Evolutionary conservation across 2,888 invertebrate species (phyloP), one percentile per base, ranked within the genome.

Genomic region (Dione vanillae): DNA sequence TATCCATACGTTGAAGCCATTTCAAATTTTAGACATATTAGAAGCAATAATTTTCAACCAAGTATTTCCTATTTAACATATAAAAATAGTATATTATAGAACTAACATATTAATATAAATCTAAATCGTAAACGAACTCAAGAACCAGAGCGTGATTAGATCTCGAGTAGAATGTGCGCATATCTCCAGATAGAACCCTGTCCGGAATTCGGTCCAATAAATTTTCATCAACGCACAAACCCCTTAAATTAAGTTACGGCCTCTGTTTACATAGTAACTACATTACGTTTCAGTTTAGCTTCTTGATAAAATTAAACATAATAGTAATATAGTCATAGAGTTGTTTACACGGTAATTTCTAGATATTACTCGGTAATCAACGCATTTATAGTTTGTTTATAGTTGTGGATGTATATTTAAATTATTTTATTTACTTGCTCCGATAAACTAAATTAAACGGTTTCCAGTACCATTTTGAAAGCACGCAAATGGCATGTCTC

Each of bases 261-360:
- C 62, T 65, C 69, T 76, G 77, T 78, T 79, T 78, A 77, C 78
- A 78, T 75, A 76, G 72, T 74, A 75, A 75, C 72, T 72, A 75
- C 71, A 68, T 70, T 72, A 72, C 69, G 68, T 27, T 40, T 51
- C 51, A 62, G 51, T 70, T 70, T 56, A 52, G 68, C 45, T 67
- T 47, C 67, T 68, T 70, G 64, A 41, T 69, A 64, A 49, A 41
- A 67, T 67, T 58, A 41, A 45, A 68, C 65, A 65, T 43, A 41
- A 58, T 65, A 65, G 70, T 64, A 37, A 20, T 64, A 40, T 51
- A 16, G 20, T 40, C 35, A 37, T 19, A 14, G 16, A 19, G 5
- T 45, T 61, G 14, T 43, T 14, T 61, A 14, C 7, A 27, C 9
- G 43, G 59, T 43, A 16, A 16, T 54, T 47, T 9, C 47, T 47